Conservation (phyloP, 64 coral and sea anemone genomes). For the Actinia equina region DNA sequence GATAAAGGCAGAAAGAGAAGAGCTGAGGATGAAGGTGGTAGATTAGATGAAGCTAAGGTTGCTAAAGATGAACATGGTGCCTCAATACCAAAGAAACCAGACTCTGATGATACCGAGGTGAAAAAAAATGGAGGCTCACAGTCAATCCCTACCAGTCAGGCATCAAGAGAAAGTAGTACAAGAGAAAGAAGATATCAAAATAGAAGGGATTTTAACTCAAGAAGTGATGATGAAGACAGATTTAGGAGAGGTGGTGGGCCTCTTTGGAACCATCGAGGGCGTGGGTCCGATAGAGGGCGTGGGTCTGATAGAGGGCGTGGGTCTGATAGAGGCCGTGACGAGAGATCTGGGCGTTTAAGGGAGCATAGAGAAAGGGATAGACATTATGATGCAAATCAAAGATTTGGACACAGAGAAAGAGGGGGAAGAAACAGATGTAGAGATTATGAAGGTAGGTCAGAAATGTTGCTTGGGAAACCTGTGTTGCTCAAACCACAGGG, state of each 20-base stretch:
- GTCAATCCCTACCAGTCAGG: conserved; percentile 38
- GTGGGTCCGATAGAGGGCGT: conserved; percentile 18
- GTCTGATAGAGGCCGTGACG: conserved; percentile 3
- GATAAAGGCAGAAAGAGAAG: conserved; percentile 71
- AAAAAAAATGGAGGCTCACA: conserved; percentile 18
- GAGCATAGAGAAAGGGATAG: conserved; percentile 24
- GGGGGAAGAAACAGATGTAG: conserved; percentile 68
- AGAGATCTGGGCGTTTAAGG: conserved; percentile 47
- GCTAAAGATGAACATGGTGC: conserved; percentile 56
- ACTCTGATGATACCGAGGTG: conserved; percentile 43
- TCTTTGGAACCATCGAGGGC: conserved; percentile 37
- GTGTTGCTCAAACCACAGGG: not conserved
- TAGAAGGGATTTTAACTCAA: conserved; percentile 19
- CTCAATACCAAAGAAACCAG: not conserved
- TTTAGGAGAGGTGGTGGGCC: conserved; percentile 65
- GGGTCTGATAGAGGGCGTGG: conserved; percentile 19
- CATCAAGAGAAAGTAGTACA: conserved; percentile 37
- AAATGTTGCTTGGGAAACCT: not conserved
- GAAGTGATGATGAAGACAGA: conserved; percentile 52
- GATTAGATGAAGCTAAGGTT: conserved; percentile 52
- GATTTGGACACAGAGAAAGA: conserved; percentile 38
- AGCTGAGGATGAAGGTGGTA: conserved; percentile 58
- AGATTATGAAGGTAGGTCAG: conserved; percentile 96
- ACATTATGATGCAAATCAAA: conserved; percentile 34
- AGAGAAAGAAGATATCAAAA: conserved; percentile 56